Evolutionary conservation across 2,797 vertebrate species (phyloP), one percentile per base, ranked within the genome.

Genomic region (Distichodus sexfasciatus): DNA sequence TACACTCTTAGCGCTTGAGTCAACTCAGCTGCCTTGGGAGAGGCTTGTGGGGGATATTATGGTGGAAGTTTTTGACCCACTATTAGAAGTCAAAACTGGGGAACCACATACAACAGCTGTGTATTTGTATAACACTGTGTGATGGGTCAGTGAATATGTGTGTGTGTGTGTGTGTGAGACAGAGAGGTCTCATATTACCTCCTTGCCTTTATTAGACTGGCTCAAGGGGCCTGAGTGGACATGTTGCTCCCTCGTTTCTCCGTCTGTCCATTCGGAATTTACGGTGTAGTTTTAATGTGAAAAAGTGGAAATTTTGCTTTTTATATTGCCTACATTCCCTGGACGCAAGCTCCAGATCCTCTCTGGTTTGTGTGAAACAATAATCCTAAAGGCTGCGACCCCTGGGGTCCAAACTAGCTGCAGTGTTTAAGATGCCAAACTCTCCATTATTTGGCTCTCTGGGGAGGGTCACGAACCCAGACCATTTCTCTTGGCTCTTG

Each of bases 141-240:
- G 83, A 15, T 38, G 53, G 59, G 70, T 72, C 81, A 87, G 76
- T 87, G 88, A 85, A 85, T 90, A 87, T 82, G 80, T 76, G 80
- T 76, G 83, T 77, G 84, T 19, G 71, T 70, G 65, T 77, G 75
- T 46, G 15, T 33, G 23, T 47, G 46, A 64, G 77, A 76, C n/a
- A n/a, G n/a, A n/a, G n/a, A 70, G 77, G 81, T 77, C 54, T 89
- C 82, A 60, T 75, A 75, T 89, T 87, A 86, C 84, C 79, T 72
- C 55, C 11, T 2, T 66, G 81, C 79, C 82, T 87, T 86, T 87
- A 86, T 85, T 82, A 86, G 83, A 66, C 38, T 1, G 43, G 73
- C 79, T 81, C 75, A 77, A 50, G 57, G 43, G 59, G 53, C 7
- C 3, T 15, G 46, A 79, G 79, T 72, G 79, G 76, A 58, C 2